These are phyloP conservation scores for Petrolisthes cinctipes DNA, from an alignment of 2,888 invertebrate genomes.

Conservation along the genomic window DNA sequence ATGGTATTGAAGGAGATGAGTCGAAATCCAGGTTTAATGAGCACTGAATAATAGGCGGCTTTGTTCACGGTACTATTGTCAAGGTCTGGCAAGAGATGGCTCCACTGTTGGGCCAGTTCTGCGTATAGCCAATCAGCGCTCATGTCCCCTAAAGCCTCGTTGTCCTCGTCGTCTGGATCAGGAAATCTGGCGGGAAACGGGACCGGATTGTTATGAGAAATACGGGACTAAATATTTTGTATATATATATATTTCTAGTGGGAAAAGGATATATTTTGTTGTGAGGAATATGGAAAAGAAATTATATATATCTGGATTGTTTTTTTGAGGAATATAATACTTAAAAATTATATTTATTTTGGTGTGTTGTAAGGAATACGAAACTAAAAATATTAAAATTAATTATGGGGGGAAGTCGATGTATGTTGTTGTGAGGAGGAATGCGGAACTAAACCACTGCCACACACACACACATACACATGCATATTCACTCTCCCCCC, in stretches of 20 bases:
- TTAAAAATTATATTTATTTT: too few species aligned
- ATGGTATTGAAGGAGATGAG: conserved; percentile 72
- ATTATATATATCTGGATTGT: too few species aligned
- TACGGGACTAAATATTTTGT: neutral
- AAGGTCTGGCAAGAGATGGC: conserved; percentile 29
- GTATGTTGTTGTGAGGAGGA: too few species aligned
- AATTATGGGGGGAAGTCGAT: too few species aligned
- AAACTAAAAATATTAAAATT: too few species aligned
- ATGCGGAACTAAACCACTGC: neutral
- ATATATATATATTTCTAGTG: neutral
- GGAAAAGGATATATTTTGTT: neutral
- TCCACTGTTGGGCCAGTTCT: conserved; percentile 30
- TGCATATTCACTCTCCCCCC: neutral
- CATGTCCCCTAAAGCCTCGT: conserved; percentile 12
- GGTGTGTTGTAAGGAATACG: too few species aligned
- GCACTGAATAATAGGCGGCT: conserved; percentile 64
- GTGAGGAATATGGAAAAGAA: too few species aligned
- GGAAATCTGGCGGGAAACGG: neutral
- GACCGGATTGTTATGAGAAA: neutral
- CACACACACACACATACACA: neutral
- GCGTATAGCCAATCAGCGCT: conserved; percentile 47
- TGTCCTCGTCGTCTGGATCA: conserved; percentile 13
- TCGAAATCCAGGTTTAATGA: conserved; percentile 70
- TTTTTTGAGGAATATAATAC: too few species aligned
- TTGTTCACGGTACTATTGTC: conserved; percentile 25